Base-by-base conservation (phyloP, 2,888 invertebrate species). In the Schizotus pectinicornis region DNA sequence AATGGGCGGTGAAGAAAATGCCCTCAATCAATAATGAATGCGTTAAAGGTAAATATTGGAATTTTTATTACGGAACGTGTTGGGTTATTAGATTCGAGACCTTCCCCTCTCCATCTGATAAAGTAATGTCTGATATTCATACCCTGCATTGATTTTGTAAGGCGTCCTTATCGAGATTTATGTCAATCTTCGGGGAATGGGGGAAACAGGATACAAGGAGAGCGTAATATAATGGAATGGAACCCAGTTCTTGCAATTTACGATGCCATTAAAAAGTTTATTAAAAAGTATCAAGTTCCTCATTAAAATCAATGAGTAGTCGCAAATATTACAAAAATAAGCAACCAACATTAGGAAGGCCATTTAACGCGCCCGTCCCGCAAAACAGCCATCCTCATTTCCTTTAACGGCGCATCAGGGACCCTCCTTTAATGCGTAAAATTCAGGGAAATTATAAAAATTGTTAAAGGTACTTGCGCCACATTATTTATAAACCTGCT, bases 111-210 rank as follows among this genome's bases (percentile, higher is more conserved):
- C 34, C n/a, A 52, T 57, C 52, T 41, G 72, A 70, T 70, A 69
- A 69, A 61, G 62, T 50, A 35, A 59, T 54, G 62, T 58, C 65
- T 69, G 69, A 65, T 70, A 72, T 72, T 72, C 71, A 72, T 71
- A 68, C 70, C 60, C 61, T 22, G 67, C 67, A 71, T 71, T 71
- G 71, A 71, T 72, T 72, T 67, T 65, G 63, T 59, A 59, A 55
- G 60, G 66, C 63, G 62, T 61, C 63, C 60, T 61, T 68, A 71
- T 71, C 71, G 62, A 68, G 71, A 71, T 71, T 69, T 69, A 65
- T 60, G 70, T 67, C 69, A 69, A 67, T 68, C 67, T 63, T 59
- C 41, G 37, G 53, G 45, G 56, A 56, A 55, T 61, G 62, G 65
- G 59, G 54, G 63, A 59, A 63, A 57, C 14, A 56, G 49, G 50